Conservation (phyloP, 2,113 vertebrate genomes). For the Brachirus orientalis region DNA sequence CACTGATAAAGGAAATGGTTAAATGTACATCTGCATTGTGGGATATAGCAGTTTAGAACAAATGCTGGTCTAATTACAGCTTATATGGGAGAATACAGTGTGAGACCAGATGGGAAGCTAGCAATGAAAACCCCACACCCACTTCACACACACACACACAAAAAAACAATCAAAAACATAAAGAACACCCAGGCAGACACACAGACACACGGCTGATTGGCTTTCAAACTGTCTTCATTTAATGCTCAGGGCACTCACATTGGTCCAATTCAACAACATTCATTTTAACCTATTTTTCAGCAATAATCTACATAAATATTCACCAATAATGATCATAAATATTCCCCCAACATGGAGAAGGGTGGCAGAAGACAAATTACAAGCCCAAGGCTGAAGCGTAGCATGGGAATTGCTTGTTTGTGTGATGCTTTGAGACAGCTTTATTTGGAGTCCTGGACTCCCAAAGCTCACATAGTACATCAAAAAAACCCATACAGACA, state of each 20-base stretch:
- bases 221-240: neutral
- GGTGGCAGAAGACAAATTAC: constrained; percentile 72
- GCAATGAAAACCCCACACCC: too few species aligned
- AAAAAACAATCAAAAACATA: neutral
- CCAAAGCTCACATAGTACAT: constrained; percentile 20
- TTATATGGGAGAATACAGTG: neutral
- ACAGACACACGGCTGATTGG: neutral
- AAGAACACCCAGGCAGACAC: neutral
- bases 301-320: constrained; percentile 76
- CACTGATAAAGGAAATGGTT: too few species aligned
- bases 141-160: too few species aligned
- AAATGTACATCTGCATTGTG: too few species aligned
- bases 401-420: constrained; percentile 17
- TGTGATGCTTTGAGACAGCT: constrained; percentile 35
- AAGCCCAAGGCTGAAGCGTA: constrained; percentile 38
- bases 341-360: constrained; percentile 57
- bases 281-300: constrained; percentile 79
- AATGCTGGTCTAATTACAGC: too few species aligned
- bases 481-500: constrained; percentile 22
- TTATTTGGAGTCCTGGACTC: constrained; percentile 23
- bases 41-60: too few species aligned
- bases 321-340: constrained; percentile 70
- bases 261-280: constrained; percentile 58
- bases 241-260: neutral
- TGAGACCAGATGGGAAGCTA: too few species aligned